Conservation (phyloP, 2,888 invertebrate species). For the Cephus spinipes region DNA sequence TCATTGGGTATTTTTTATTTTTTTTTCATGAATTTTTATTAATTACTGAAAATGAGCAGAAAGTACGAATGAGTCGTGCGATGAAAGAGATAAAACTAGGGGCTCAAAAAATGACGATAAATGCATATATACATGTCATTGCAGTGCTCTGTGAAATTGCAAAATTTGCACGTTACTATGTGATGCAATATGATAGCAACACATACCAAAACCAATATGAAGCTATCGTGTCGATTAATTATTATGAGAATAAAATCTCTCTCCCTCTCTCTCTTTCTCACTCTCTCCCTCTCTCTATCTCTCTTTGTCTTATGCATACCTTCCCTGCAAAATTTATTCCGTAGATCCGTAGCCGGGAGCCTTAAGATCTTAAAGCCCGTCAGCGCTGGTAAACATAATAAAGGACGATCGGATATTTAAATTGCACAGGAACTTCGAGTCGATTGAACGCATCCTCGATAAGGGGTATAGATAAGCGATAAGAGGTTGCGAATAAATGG, state of each 20-base stretch:
- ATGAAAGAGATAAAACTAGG: not conserved
- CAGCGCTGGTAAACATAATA: not conserved
- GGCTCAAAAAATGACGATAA: not conserved
- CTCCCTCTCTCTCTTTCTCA: conserved; percentile 10
- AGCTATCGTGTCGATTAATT: not conserved
- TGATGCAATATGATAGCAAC: not conserved
- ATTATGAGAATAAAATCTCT: not conserved
- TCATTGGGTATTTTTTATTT: not conserved
- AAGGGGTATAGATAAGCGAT: not conserved
- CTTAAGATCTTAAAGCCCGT: not conserved
- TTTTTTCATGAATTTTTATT: not conserved
- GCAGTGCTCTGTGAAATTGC: not conserved
- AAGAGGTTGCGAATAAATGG: not conserved
- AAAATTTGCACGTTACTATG: not conserved
- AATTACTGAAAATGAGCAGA: not conserved
- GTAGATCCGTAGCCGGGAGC: not conserved
- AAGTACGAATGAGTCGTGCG: not conserved
- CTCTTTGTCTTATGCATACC: not conserved
- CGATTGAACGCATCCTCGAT: not conserved
- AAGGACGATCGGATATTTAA: not conserved
- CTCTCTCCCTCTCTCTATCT: conserved; percentile 8
- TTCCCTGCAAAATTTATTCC: not conserved
- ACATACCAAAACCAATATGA: not conserved
- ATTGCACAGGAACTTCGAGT: not conserved
- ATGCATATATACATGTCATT: not conserved